Conservation (phyloP, 1,140 invertebrate species). For the Caenorhabditis tropicalis region DNA sequence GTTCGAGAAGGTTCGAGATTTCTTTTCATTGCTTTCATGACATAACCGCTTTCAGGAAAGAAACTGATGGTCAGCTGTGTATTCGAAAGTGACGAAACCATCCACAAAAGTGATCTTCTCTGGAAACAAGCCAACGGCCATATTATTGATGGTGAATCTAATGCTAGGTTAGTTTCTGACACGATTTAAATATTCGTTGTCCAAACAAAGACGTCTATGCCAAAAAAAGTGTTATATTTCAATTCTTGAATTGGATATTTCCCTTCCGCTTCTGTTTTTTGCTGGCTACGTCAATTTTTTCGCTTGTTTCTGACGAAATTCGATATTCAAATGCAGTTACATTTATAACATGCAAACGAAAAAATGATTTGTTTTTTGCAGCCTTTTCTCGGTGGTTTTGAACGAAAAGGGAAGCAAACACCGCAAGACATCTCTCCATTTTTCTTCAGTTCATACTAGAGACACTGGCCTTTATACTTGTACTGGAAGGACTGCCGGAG, state of each 20-base stretch:
- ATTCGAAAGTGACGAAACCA: constrained; percentile 27
- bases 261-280: neutral
- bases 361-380: constrained; percentile 20
- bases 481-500: constrained; percentile 43
- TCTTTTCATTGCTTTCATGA: neutral
- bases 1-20: constrained; percentile 8
- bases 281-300: neutral
- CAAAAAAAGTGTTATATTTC: constrained; percentile 1
- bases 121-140: constrained; percentile 44
- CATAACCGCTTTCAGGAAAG: constrained; percentile 19
- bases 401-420: constrained; percentile 39
- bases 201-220: neutral
- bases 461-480: constrained; percentile 49
- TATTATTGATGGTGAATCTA: constrained; percentile 38
- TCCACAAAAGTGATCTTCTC: constrained; percentile 30
- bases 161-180: constrained; percentile 23
- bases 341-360: neutral
- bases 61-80: constrained; percentile 37
- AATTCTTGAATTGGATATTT: constrained; percentile 14
- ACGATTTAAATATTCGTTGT: neutral
- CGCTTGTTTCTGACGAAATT: neutral
- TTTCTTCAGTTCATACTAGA: constrained; percentile 38
- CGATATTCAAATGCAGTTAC: constrained; percentile 15
- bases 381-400: constrained; percentile 44
- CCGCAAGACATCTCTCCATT: constrained; percentile 47